Base-by-base conservation (phyloP, 92 coral and sea anemone species). In the Hydrozoanthus gracilis region DNA sequence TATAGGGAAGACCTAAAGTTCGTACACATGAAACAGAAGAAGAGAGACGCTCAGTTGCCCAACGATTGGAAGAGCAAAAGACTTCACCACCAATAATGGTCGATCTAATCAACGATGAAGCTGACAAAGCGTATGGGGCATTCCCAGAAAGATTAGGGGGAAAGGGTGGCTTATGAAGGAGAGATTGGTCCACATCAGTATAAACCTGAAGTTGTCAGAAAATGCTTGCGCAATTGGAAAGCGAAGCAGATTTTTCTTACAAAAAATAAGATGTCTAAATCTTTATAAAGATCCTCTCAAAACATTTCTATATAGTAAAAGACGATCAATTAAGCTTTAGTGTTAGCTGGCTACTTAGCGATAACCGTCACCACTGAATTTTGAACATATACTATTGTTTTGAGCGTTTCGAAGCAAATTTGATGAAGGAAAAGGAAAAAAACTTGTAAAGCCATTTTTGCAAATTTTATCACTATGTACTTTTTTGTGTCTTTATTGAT, bases 121-220 rank as follows among this genome's bases (percentile, higher is more conserved):
- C 91, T 0, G 87, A 88, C 74, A 84, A 83, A 71, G 91, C 91
- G 14, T 88, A 88, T 71, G 91, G 91, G 1, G 91, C 91, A 44
- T 8, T 68, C 39, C 91, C 91, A 9, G 91, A 88, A 44, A 88
- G 91, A 77, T 70, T 83, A 83, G 76, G 86, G 67, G 73, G 91
- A 88, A 0, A 88, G 84, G 20, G 91, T 88, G 17, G 91, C 80
- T 6, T 88, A 88, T 6, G 91, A 83, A 15, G 91, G 91, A 10
- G 91, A 76, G 17, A 76, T 82, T 4, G 91, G 91, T 0, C 91
- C 91, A 18, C 73, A 80, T 0, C 5, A 4, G 9, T 80, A 80
- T 18, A 80, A 65, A 18, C 85, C 85, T 5, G 85, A 80, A 17
- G 74, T 80, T 10, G 74, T 65, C 11, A 80, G 85, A 3, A 61